Evolutionary conservation across 92 coral and sea anemone species (phyloP), one percentile per base, ranked within the genome.

Genomic region (Micromussa lordhowensis): DNA sequence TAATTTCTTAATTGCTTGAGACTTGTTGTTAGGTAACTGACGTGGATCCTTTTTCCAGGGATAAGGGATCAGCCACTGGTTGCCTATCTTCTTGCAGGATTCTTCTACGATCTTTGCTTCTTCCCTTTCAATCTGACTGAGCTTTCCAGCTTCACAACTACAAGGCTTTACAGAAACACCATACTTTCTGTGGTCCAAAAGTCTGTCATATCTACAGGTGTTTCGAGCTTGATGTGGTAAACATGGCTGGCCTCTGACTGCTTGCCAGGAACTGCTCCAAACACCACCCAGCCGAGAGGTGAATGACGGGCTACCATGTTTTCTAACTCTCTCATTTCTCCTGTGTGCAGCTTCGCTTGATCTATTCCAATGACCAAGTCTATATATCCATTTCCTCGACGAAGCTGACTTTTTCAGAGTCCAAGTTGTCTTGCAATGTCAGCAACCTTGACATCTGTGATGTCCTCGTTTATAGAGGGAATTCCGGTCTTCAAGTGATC

Each of bases 101-200:
- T 79, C 87, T 61, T 85, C 90, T 10, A 90, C 85, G 22, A 85
- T 57, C 48, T 78, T 78, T 17, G 90, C 89, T 44, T 90, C 93
- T 72, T 36, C 76, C 68, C 73, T 34, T 69, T 85, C 93, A 19
- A 51, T 57, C 57, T 35, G 63, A 5, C 81, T 86, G 19, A 90
- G 68, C 77, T 89, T 73, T 58, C 77, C 84, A 2, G 83, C 22
- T 14, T 34, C 40, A 36, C 77, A 26, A 53, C 1, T 11, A 32
- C 90, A 53, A 59, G 74, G 84, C 53, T 64, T 79, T 3, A 87
- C 86, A 40, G 57, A 22, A 3, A 87, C 94, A 11, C 94, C 91
- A 91, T 88, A 26, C 88, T 26, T 79, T 91, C 91, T 21, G 89
- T 91, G 34, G 88, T 88, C 93, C 95, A 92, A 82, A 86, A 90